Evolutionary conservation across 2,888 invertebrate species (phyloP).

Genomic region (Ophraella communa): DNA sequence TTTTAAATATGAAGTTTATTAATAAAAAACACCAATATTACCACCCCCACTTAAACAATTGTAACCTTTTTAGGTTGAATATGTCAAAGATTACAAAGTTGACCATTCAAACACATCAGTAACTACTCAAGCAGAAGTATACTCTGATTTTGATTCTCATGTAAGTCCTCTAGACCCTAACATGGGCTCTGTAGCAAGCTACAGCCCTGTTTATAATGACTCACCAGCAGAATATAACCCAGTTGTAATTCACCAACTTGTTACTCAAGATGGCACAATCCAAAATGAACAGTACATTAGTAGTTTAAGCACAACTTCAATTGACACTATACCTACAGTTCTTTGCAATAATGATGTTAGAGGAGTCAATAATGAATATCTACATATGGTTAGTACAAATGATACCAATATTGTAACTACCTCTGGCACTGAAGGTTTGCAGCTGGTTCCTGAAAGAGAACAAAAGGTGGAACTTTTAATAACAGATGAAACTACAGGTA

Average conservation of each 20-base stretch:
- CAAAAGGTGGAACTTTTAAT: constrained; percentile 58
- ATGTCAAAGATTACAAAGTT: constrained; percentile 55
- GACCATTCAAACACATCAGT: constrained; percentile 33
- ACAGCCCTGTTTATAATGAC: constrained; percentile 64
- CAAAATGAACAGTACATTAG: constrained; percentile 40
- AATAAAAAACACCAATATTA: no score
- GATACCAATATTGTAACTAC: constrained; percentile 32
- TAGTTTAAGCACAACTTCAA: constrained; percentile 33
- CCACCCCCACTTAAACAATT: no score
- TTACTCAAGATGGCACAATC: constrained; percentile 43
- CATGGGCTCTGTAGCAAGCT: constrained; percentile 67
- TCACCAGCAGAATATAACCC: constrained; percentile 49
- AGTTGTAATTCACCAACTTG: constrained; percentile 55
- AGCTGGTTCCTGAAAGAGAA: constrained; percentile 47
- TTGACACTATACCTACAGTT: constrained; percentile 49
- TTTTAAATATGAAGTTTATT: no score
- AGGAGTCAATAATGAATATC: constrained; percentile 50
- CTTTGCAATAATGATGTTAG: constrained; percentile 49
- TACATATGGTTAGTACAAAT: constrained; percentile 48
- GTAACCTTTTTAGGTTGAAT: constrained; percentile 56
- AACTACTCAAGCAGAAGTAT: constrained; percentile 38
- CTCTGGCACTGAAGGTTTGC: constrained; percentile 34
- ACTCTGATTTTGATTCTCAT: constrained; percentile 52
- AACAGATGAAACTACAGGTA: constrained; percentile 57
- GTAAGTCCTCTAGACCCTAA: constrained; percentile 60